phyloP scores from a whole-genome alignment of 2,797 vertebrate genomes.

The Lophius americanus region DNA sequence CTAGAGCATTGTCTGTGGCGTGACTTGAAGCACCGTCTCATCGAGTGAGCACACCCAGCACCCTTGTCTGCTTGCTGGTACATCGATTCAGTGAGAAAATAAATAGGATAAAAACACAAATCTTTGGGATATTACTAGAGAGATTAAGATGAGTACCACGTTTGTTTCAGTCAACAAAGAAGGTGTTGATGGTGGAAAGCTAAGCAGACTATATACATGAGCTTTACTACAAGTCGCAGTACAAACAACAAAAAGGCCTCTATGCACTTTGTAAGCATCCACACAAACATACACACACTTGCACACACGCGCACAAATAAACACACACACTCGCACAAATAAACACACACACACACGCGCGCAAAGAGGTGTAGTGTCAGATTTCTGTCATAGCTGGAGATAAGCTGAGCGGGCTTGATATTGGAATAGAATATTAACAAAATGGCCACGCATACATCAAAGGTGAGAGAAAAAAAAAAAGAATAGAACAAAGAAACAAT shows the following conservation, averaged over 20 bases:
- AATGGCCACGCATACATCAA: constrained; percentile 64
- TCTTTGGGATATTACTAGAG: constrained; percentile 79
- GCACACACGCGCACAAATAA: constrained; percentile 7
- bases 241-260: constrained; percentile 61
- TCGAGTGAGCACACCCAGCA: constrained; percentile 45
- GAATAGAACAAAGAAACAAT: constrained; percentile 64
- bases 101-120: constrained; percentile 76
- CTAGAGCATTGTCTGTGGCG: constrained; percentile 8
- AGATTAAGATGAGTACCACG: constrained; percentile 63
- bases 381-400: constrained; percentile 64
- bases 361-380: constrained; percentile 72
- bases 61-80: constrained; percentile 60
- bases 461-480: constrained; percentile 38
- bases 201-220: constrained; percentile 58
- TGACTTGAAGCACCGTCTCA: constrained; percentile 47
- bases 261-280: constrained; percentile 39
- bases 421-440: constrained; percentile 73
- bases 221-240: constrained; percentile 58
- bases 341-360: constrained; percentile 28
- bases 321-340: constrained; percentile 17
- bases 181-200: constrained; percentile 50
- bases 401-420: constrained; percentile 66
- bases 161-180: constrained; percentile 56
- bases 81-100: constrained; percentile 73
- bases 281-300: no score